Percentiles rank a stretch among this genome's conserved stretches.
Conservation (phyloP, 1,140 invertebrate genomes). For the Drosophila ficusphila region DNA sequence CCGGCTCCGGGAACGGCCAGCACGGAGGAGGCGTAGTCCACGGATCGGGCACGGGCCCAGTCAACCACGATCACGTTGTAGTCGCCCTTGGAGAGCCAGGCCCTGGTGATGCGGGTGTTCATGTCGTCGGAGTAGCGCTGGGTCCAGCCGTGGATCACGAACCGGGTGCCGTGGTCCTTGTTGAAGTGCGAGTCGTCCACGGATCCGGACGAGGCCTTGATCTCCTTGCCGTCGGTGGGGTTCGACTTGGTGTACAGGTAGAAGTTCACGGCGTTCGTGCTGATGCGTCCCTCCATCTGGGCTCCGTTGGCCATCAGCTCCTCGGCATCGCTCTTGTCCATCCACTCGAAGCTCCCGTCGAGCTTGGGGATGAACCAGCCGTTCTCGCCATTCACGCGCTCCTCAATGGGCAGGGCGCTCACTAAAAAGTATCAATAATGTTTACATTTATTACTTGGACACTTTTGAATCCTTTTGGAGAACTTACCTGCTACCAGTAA, state of each 20-base stretch:
- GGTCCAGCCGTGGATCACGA: conserved; percentile 75
- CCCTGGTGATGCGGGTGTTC: conserved; percentile 71
- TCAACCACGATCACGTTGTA: conserved; percentile 86
- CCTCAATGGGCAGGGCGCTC: conserved; percentile 49
- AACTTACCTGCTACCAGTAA: conserved; percentile 47
- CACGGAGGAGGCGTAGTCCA: conserved; percentile 84
- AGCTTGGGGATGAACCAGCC: conserved; percentile 52
- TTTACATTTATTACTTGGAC: too few relatives aligned
- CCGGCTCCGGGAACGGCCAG: conserved; percentile 85
- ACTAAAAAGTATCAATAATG: conserved; percentile 17
- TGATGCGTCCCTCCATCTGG: conserved; percentile 42
- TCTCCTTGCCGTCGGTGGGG: conserved; percentile 39
- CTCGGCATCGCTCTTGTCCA: conserved; percentile 51
- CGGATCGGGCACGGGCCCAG: conserved; percentile 84
- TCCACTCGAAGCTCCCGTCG: conserved; percentile 50
- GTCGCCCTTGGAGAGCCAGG: conserved; percentile 84
- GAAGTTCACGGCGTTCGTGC: conserved; percentile 56
- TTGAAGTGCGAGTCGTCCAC: conserved; percentile 61
- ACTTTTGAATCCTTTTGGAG: too few relatives aligned
- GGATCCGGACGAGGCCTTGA: conserved; percentile 40
- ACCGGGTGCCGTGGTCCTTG: conserved; percentile 56
- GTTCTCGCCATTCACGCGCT: conserved; percentile 49
- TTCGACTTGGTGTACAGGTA: conserved; percentile 70
- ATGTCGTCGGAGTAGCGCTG: conserved; percentile 51
- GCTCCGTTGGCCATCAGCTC: conserved; percentile 33